Conservation (phyloP, 2,888 invertebrate species). For the Cylloceria caligata region DNA sequence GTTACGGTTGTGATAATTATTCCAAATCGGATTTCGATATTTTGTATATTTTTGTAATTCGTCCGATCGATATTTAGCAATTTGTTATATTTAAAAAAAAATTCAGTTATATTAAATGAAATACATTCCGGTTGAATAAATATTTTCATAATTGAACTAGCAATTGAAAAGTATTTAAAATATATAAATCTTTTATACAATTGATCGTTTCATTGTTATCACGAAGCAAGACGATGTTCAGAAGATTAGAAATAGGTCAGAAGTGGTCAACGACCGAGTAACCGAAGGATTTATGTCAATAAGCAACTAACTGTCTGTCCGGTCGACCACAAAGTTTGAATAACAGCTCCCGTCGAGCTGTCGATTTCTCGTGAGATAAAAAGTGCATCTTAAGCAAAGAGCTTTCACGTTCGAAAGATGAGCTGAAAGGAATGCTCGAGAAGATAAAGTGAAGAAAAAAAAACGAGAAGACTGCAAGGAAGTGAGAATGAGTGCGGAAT, state of each 20-base stretch:
- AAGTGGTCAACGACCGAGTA: no score
- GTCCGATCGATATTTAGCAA: no score
- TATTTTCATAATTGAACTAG: no score
- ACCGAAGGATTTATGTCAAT: background rate
- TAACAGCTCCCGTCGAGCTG: background rate
- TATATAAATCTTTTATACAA: no score
- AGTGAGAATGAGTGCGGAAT: background rate
- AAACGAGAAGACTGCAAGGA: background rate
- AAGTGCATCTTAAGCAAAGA: background rate
- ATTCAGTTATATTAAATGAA: no score
- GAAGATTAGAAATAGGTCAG: background rate
- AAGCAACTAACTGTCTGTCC: background rate
- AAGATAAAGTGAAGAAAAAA: conserved; percentile 8
- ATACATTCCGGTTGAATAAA: no score
- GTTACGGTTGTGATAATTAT: background rate
- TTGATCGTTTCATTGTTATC: background rate
- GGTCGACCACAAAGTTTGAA: background rate
- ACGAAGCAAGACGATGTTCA: background rate
- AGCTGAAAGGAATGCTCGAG: background rate
- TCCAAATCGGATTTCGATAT: background rate
- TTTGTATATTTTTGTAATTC: background rate
- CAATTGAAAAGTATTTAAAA: no score
- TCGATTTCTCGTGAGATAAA: background rate
- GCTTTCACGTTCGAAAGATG: background rate
- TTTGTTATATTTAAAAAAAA: no score